Evolutionary conservation across 1,140 invertebrate genomes (phyloP).

Genomic region (Euglossa dilemma): DNA sequence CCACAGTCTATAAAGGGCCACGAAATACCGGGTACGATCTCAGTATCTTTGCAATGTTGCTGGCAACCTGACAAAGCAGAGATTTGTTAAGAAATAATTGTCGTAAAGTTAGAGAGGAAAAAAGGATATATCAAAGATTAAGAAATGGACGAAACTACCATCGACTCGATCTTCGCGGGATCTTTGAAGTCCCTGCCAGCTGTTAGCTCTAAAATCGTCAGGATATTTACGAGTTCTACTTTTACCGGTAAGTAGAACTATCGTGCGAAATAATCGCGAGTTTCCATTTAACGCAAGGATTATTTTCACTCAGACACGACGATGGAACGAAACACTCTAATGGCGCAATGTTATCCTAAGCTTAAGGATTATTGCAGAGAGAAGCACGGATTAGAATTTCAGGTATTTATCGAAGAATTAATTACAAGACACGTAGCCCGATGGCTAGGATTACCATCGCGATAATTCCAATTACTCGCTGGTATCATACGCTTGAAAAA

Average conservation of each 20-base stretch:
- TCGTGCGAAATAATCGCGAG: neutral
- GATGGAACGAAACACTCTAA: constrained; percentile 98
- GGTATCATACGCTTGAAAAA: neutral
- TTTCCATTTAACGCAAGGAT: no score
- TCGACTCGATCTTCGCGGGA: constrained; percentile 95
- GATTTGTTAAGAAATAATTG: neutral
- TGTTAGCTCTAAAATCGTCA: constrained; percentile 98
- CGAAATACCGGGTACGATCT: constrained; percentile 25
- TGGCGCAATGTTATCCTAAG: constrained; percentile 99
- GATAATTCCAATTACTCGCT: neutral
- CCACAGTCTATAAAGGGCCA: constrained; percentile 23
- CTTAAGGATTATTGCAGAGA: constrained; percentile 98
- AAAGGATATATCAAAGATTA: neutral
- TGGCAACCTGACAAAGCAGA: constrained; percentile 2
- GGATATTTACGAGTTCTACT: constrained; percentile 99
- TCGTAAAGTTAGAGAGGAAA: no score
- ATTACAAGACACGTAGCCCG: neutral
- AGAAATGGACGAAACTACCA: constrained; percentile 93
- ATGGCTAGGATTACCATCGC: neutral
- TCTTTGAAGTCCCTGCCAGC: constrained; percentile 94
- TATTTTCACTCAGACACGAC: constrained; percentile 90
- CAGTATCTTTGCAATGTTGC: constrained; percentile 43
- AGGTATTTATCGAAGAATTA: constrained; percentile 84
- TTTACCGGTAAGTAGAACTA: constrained; percentile 92
- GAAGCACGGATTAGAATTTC: constrained; percentile 99